Evolutionary conservation across 2,797 vertebrate species (phyloP), one percentile per base, ranked within the genome.

Genomic region (Squalus acanthias): DNA sequence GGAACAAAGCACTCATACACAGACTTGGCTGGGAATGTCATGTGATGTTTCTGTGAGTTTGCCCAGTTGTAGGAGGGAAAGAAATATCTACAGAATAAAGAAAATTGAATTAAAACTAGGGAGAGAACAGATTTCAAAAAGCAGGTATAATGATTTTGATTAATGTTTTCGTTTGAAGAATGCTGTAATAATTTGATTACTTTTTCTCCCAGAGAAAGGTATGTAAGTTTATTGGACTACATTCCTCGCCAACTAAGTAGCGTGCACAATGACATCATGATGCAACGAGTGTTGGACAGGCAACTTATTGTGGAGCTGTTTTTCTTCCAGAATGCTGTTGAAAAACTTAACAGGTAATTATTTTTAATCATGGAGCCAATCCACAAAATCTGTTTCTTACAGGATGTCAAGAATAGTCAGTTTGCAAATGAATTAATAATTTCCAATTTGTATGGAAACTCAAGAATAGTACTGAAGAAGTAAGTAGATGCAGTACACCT

Each of bases 221-320:
- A 99, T 60, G 98, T 98, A 96, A 97, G 97, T 26, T 97, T 99
- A 96, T 97, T 99, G 95, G 98, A 98, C 97, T 97, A 97, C 50
- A 98, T 99, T 96, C 98, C 98, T 15, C 97, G 96, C 20, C 98
- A 98, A 95, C 97, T 99, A 96, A 98, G 97, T 96, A 97, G 98
- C 53, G 97, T 99, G 93, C 98, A 99, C 97, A 98, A 98, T 20
- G 98, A 99, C 96, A 97, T 97, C 70, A 97, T 99, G 97, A 98
- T 98, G 3, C 98, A 99, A 97, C 97, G 96, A 60, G 96, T 98
- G 88, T 97, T 99, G 96, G 98, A 99, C 97, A 98, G 98, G 50
- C 98, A 97, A n/a, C 98, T 99, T 96, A 98, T 97, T 7, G 98
- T 99, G 96, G 98, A 99, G 96, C 97, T 99, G 91, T 97, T 98